Evolutionary conservation across 2,113 vertebrate species (phyloP).

Genomic region (Narcine bancroftii): DNA sequence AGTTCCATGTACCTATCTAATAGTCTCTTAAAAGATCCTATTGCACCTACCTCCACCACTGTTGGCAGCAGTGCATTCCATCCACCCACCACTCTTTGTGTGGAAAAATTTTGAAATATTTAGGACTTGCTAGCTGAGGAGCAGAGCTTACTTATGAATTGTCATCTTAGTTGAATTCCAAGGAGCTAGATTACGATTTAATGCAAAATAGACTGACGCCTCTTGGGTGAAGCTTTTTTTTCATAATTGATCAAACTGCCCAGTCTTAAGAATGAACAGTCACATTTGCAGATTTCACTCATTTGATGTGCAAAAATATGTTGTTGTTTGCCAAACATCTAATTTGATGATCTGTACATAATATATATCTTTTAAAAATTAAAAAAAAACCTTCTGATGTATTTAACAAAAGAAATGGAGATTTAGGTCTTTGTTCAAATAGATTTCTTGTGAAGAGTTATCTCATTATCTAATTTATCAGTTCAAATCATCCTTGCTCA

Average conservation of each 20-base stretch:
- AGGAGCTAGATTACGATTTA: neutral
- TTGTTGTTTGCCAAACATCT: neutral
- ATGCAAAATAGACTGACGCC: neutral
- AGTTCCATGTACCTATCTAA: too few species aligned
- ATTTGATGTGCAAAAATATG: neutral
- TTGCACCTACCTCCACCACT: too few species aligned
- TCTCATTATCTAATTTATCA: neutral
- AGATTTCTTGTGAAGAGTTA: neutral
- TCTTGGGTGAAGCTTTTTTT: neutral
- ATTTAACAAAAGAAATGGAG: slow-evolving; percentile 15
- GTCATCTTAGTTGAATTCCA: neutral
- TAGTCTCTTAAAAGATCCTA: too few species aligned
- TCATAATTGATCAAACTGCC: slow-evolving; percentile 2
- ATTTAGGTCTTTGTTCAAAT: neutral
- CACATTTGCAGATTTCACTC: neutral
- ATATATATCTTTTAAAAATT: neutral
- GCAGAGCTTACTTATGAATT: neutral
- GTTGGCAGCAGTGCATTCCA: too few species aligned
- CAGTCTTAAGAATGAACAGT: neutral
- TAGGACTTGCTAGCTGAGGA: neutral
- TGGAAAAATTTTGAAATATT: too few species aligned
- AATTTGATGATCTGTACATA: neutral
- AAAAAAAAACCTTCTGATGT: neutral
- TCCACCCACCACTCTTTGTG: too few species aligned
- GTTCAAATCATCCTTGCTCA: neutral